A percentile compares a stretch with the other conserved stretches of the same genome.
phyloP scores from a whole-genome alignment of 2,888 invertebrate species.

The Acanthosepion pharaonis region DNA sequence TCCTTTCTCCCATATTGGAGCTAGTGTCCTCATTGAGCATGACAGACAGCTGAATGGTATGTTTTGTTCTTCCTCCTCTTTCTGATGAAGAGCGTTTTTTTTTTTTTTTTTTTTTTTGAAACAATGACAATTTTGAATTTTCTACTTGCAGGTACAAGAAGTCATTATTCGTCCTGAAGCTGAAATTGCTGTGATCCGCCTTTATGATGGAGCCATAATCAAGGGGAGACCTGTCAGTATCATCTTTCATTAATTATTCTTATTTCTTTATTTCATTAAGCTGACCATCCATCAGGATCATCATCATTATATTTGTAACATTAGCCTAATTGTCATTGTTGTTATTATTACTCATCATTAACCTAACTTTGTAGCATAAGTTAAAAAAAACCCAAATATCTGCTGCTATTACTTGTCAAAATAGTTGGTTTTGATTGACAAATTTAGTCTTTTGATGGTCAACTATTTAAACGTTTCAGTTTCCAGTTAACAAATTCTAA shows the following conservation, averaged over 20 bases:
- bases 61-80: background rate
- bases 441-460: no score
- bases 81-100: background rate
- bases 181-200: constrained; percentile 87
- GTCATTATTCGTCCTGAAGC: constrained; percentile 88
- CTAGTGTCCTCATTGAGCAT: no score
- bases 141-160: constrained; percentile 80
- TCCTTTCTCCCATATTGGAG: no score
- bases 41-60: background rate
- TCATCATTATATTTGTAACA: no score
- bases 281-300: background rate
- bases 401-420: no score
- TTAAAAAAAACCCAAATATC: no score
- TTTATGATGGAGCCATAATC: constrained; percentile 89
- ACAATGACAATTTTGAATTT: constrained; percentile 37
- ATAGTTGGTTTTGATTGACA: no score
- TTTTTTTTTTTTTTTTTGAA: background rate
- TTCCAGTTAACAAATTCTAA: no score
- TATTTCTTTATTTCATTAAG: background rate
- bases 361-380: no score
- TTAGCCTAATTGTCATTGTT: no score
- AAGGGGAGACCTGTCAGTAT: constrained; percentile 79
- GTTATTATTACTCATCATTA: no score
- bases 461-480: no score
- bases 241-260: background rate